Evolutionary conservation across 1,140 invertebrate species (phyloP).

Genomic region (Macrostomum lignano): DNA sequence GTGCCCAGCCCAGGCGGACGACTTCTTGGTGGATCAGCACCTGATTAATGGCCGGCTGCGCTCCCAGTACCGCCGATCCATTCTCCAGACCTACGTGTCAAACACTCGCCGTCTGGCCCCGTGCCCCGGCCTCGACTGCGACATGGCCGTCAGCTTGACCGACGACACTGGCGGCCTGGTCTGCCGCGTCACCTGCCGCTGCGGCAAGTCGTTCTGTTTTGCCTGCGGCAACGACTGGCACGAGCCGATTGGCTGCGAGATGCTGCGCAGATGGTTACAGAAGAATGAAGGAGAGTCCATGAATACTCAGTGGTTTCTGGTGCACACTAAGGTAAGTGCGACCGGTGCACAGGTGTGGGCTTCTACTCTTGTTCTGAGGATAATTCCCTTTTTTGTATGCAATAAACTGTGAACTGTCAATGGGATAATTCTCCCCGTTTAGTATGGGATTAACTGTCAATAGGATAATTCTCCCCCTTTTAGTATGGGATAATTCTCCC

Average conservation of each 20-base stretch:
- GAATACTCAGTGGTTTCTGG: conserved; percentile 95
- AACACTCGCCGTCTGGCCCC: conserved; percentile 75
- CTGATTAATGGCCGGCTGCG: neutral
- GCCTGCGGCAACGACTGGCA: conserved; percentile 92
- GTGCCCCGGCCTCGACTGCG: conserved; percentile 90
- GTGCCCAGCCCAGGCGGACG: conserved; percentile 64
- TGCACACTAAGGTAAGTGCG: conserved; percentile 96
- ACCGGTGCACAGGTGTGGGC: too few relatives aligned
- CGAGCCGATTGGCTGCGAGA: conserved; percentile 75
- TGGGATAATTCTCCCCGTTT: too few relatives aligned
- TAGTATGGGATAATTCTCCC: too few relatives aligned
- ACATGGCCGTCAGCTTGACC: conserved; percentile 79
- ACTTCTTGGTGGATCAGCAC: conserved; percentile 63
- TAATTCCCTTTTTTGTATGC: too few relatives aligned
- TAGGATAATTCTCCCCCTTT: too few relatives aligned
- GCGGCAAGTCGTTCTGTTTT: conserved; percentile 33
- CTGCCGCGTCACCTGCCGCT: too few relatives aligned
- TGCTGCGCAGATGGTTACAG: conserved; percentile 83
- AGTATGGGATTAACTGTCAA: too few relatives aligned
- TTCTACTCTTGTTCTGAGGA: too few relatives aligned
- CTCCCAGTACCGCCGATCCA: neutral
- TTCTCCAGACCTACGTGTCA: conserved; percentile 94
- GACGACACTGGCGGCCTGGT: too few relatives aligned
- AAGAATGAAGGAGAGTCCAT: conserved; percentile 98
- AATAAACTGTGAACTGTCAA: too few relatives aligned